A percentile compares a stretch with the other conserved stretches of the same genome.
Conservation (phyloP, 2,113 vertebrate genomes). For the Speoplatyrhinus poulsoni region DNA sequence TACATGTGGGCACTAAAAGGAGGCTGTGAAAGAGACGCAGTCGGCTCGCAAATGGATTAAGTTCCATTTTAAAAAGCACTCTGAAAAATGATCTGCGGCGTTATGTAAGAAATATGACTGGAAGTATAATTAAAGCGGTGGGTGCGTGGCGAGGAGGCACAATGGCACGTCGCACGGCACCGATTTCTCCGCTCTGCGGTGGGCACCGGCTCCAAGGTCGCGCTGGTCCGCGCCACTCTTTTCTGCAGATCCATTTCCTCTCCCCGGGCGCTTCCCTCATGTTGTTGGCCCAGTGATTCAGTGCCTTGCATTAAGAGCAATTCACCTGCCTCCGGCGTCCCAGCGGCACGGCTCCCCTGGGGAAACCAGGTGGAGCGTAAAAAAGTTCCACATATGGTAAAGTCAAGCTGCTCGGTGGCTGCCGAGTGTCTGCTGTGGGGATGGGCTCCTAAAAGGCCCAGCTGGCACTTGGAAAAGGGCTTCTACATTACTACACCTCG, state of each 20-base stretch:
- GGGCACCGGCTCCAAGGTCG: conserved; percentile 92
- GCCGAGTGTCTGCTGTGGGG: conserved; percentile 98
- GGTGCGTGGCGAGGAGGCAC: conserved; percentile 67
- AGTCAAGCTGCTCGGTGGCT: conserved; percentile 99
- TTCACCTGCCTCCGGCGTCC: conserved; percentile 99
- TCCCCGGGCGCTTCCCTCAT: conserved; percentile 95
- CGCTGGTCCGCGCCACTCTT: conserved; percentile 89
- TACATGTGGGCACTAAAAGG: conserved; percentile 24
- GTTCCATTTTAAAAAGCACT: conserved; percentile 80
- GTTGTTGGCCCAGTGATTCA: conserved; percentile 99
- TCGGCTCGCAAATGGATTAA: conserved; percentile 75
- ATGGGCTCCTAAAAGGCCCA: conserved; percentile 99
- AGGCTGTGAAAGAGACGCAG: conserved; percentile 68
- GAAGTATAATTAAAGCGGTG: conserved; percentile 36
- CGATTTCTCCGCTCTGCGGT: conserved; percentile 76
- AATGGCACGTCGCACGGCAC: conserved; percentile 84
- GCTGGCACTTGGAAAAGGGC: conserved; percentile 99
- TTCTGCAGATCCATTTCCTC: conserved; percentile 95
- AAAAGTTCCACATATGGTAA: conserved; percentile 99
- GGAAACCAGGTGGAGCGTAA: conserved; percentile 97
- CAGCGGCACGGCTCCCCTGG: conserved; percentile 87
- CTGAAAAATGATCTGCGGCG: conserved; percentile 74
- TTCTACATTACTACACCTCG: conserved; percentile 99
- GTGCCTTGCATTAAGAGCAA: conserved; percentile 99
- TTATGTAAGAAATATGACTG: conserved; percentile 65